A percentile compares a stretch with the other conserved stretches of the same genome.
These are phyloP conservation scores for Neosilurus hyrtlii DNA, from an alignment of 2,797 vertebrate species.

Conservation along the genomic window DNA sequence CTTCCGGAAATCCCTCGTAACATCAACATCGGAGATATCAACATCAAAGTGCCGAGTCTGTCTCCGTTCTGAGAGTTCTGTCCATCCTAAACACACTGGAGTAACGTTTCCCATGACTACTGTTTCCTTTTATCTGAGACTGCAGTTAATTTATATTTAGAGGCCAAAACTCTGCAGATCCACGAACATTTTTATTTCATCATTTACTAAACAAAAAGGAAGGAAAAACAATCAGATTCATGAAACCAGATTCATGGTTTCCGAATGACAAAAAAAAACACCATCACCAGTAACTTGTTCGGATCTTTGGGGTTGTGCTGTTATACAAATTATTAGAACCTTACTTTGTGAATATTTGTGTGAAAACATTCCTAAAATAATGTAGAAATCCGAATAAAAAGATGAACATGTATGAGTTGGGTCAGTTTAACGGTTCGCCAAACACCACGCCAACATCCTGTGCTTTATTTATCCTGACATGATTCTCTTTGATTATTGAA, in stretches of 20 bases:
- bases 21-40: slow-evolving; percentile 94
- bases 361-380: neutral
- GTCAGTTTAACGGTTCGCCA: neutral
- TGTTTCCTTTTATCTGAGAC: neutral
- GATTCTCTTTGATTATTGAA: neutral
- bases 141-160: neutral
- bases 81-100: neutral
- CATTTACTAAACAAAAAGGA: neutral
- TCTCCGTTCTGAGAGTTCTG: slow-evolving; percentile 77
- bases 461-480: neutral
- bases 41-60: slow-evolving; percentile 93
- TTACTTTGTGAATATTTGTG: neutral
- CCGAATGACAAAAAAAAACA: neutral
- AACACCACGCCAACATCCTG: neutral
- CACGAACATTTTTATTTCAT: neutral
- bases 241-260: neutral
- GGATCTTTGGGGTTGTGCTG: no score
- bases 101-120: neutral
- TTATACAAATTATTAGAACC: neutral
- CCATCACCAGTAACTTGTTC: neutral
- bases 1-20: slow-evolving; percentile 91
- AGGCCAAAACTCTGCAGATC: neutral
- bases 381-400: neutral
- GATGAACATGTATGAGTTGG: neutral
- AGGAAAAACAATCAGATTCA: neutral